Evolutionary conservation across 1,140 invertebrate genomes (phyloP), one percentile per base, ranked within the genome.

Genomic region (Lordiphosa clarofinis): DNA sequence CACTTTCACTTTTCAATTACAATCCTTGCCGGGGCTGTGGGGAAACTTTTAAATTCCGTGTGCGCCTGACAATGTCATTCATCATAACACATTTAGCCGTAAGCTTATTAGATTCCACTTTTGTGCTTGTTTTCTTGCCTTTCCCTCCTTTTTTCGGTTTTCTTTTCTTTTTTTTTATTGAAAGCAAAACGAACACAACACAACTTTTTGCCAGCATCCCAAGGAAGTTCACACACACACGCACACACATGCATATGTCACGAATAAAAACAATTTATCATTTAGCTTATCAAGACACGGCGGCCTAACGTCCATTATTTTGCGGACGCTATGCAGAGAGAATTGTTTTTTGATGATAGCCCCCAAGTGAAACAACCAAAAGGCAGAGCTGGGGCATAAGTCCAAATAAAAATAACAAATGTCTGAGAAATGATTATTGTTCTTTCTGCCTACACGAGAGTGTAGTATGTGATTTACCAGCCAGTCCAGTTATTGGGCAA

Each of bases 81-180:
- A 82, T 82, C 76, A 82, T 82, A 84, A 82, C 76, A 84, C 78
- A 81, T 82, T 82, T 82, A 82, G 76, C 76, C 78, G 78, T 84
- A 63, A 84, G 76, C 78, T 82, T 82, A 82, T 82, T 82, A 84
- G 78, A 84, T 82, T 82, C 78, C 76, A 76, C 78, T 82, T 82
- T 82, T 84, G 78, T 82, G 70, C 75, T 57, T 81, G 75, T 79
- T 62, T 39, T 46, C 39, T 52, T 59, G 19, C 11, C 38, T 56
- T 47, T 24, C 12, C 21, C 46, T 24, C 15, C 12, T 15, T 47
- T 40, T 57, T 9, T 13, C 21, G 10, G 11, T 33, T 38, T 7
- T 48, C 9, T 42, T 56, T 15, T n/a, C n/a, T 15, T 15, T 15
- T 15, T 59, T 72, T 50, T 69, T 61, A 61, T 61, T 65, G 69